These are phyloP conservation scores for Carcina quercana DNA, from an alignment of 2,888 invertebrate genomes.

Conservation along the genomic window DNA sequence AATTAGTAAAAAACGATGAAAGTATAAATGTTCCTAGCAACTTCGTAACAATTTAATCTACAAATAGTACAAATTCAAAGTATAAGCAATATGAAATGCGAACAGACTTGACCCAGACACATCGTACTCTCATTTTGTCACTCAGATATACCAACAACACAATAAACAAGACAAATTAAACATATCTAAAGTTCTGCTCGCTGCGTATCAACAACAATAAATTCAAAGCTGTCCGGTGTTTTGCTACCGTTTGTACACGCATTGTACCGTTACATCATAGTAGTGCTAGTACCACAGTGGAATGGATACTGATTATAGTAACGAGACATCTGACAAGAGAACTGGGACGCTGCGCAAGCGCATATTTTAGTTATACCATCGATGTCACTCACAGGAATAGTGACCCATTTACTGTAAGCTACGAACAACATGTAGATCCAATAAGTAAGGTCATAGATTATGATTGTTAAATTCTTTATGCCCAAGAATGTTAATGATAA, in stretches of 20 bases:
- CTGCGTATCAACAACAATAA: not conserved
- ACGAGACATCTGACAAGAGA: not conserved
- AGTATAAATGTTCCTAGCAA: not conserved
- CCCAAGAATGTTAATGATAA: not conserved
- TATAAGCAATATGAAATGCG: not conserved
- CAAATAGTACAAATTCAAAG: not conserved
- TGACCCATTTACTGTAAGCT: slow-evolving; percentile 10
- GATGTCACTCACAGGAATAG: not conserved
- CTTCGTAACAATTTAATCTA: not conserved
- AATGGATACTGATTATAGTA: not conserved
- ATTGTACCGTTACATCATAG: not conserved
- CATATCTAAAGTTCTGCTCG: slow-evolving; percentile 2
- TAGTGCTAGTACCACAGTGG: not conserved
- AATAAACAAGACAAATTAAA: slow-evolving; percentile 2
- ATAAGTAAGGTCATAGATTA: slow-evolving; percentile 1
- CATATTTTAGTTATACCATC: slow-evolving; percentile 3
- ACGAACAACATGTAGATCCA: too few relatives aligned
- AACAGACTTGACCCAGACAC: slow-evolving; percentile 1
- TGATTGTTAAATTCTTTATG: not conserved
- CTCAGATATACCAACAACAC: not conserved
- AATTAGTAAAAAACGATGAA: not conserved
- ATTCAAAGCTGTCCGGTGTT: not conserved
- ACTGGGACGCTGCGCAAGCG: not conserved
- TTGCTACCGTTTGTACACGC: slow-evolving; percentile 2
- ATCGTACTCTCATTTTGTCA: not conserved